Evolutionary conservation across 1,140 invertebrate genomes (phyloP).

Genomic region (Plectrocnemia conspersa): DNA sequence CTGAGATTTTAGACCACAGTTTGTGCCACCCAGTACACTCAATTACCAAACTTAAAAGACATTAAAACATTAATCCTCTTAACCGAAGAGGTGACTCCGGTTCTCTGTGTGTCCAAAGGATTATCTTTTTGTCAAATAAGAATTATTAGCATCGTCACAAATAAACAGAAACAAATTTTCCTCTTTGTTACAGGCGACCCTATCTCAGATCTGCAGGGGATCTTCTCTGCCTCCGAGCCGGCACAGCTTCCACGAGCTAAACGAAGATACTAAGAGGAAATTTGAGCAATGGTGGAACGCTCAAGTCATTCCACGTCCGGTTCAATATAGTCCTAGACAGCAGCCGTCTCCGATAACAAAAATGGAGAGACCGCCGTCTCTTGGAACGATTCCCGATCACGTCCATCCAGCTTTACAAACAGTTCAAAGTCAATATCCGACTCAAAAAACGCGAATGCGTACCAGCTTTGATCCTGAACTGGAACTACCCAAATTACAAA

Average conservation of each 20-base stretch:
- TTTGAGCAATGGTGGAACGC: constrained; percentile 73
- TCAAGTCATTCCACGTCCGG: constrained; percentile 57
- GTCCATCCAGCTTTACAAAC: constrained; percentile 67
- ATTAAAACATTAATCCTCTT: constrained; percentile 23
- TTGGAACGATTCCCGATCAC: constrained; percentile 47
- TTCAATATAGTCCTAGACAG: constrained; percentile 54
- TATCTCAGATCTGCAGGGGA: constrained; percentile 70
- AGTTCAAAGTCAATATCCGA: constrained; percentile 68
- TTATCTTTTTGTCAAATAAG: background rate
- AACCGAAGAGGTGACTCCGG: background rate
- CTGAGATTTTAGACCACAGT: constrained; percentile 8
- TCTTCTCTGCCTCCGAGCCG: constrained; percentile 54
- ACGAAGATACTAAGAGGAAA: constrained; percentile 69
- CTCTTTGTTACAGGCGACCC: constrained; percentile 60
- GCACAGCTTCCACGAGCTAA: constrained; percentile 58
- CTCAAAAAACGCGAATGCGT: constrained; percentile 85
- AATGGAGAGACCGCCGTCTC: constrained; percentile 44
- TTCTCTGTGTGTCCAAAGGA: background rate
- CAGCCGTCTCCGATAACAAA: constrained; percentile 53
- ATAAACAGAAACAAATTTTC: background rate
- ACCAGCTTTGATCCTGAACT: constrained; percentile 93
- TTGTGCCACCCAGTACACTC: constrained; percentile 8
- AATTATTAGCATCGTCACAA: no score
- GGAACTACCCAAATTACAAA: constrained; percentile 88
- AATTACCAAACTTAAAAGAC: constrained; percentile 17